Evolutionary conservation across 1,140 invertebrate genomes (phyloP), one percentile per base, ranked within the genome.

Genomic region (Zaprionus davidi): DNA sequence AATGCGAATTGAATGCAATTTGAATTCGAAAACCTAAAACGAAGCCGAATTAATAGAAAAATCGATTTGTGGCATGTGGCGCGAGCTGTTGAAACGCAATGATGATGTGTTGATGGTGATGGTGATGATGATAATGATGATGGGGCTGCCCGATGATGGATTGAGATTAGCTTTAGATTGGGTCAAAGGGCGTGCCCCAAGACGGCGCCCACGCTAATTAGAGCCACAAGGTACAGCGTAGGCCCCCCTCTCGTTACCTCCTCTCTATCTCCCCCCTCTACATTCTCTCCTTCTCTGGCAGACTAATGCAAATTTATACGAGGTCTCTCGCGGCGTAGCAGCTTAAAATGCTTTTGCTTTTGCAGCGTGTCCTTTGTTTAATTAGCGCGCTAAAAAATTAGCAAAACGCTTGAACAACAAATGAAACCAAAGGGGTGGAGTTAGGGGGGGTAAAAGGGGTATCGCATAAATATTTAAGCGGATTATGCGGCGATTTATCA

Each of bases 401-500:
- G 69, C 70, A 59, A 73, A 71, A 62, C 41, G 20, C 13, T 12
- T 24, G 15, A 51, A 15, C 28, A 46, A 26, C 17, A 80, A 66
- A 51, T 20, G 75, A 41, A 56, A 20, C 60, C 13, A 7, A 26
- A 28, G 51, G 49, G 15, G 17, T 3, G 20, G 20, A 22, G 15
- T 17, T n/a, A 60, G 9, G 31, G 20, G 20, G 36, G 0, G 31
- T 31, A 11, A 31, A 9, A 11, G 17, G 15, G 51, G 59, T 72
- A 75, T 57, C 67, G 24, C 72, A 75, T 66, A 77, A 77, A 88
- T 88, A 84, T 60, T 88, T 88, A 88, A 88, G 85, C 85, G 85
- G 85, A 85, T 88, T 88, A 88, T 71, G 85, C 81, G 85, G 85
- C 85, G 85, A 88, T 88, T 88, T 88, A 88, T 88, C 85, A 88